Evolutionary conservation across 2,113 vertebrate species (phyloP), one percentile per base, ranked within the genome.

Genomic region (Noctilio leporinus): DNA sequence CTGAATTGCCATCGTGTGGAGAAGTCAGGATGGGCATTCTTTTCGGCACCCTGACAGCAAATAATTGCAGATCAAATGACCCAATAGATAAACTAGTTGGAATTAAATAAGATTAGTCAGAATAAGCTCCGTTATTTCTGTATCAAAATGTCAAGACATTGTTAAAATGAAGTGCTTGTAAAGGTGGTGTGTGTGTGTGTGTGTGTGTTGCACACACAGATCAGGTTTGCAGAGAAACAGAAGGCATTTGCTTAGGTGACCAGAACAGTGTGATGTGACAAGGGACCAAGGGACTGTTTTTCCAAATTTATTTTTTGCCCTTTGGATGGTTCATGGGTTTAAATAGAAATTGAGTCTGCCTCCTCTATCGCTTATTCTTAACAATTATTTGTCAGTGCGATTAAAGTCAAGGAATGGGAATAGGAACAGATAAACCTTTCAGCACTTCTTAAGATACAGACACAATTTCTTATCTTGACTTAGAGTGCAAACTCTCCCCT

Each of bases 21-120:
- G 26, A 73, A 55, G 22, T 33, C 28, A 30, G 40, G 59, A 11
- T 10, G 17, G 75, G 30, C 51, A 30, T 84, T 59, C 35, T 75
- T 83, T 78, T 78, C 64, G 75, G 30, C 69, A 22, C 59, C 45
- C 12, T 51, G 53, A 65, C 55, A 81, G 69, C 64, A 83, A 75
- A 53, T 91, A 59, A 95, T 70, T 69, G 51, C 53, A 65, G 77
- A 62, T 75, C 86, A 64, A 92, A 94, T 89, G 89, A 94, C 89
- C 76, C 93, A 83, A 77, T 47, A 69, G 73, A 38, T 64, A 75
- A 95, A 80, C 47, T 72, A 96, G 94, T 91, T 65, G 57, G 51
- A 86, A 86, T 64, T 88, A 77, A 91, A 82, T 82, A 47, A 94
- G 72, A 87, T 86, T 86, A 89, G 92, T 94, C 75, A 91, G 83